Base-by-base conservation (phyloP, 1,140 invertebrate genomes). In the Orchesella cincta region DNA sequence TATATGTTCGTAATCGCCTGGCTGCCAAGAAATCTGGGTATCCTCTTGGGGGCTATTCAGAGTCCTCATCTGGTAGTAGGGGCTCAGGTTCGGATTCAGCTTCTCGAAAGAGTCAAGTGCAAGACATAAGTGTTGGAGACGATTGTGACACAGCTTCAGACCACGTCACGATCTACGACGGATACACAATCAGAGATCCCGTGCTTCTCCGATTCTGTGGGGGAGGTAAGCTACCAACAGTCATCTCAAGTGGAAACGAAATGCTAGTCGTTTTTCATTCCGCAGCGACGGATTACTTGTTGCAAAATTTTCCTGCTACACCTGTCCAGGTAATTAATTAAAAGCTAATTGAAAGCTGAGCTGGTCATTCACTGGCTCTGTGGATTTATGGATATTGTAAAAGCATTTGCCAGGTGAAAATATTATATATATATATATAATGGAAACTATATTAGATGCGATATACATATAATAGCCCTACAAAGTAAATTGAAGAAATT, bases 251-350 rank as follows among this genome's bases (percentile, higher is more conserved):
- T 83, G 90, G 91, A n/a, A 89, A 92, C 72, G 90, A 92, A 82
- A 90, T 94, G 89, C 86, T 93, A 23, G 86, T 94, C 31, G 92
- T 93, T 84, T 93, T 94, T 83, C 91, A 92, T 84, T 93, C 92
- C 20, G 93, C 92, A 3, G 91, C 92, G 0, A 93, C 90, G 84
- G 92, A 93, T 84, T 93, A 93, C 86, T 91, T 92, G 0, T 93
- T 93, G 85, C 92, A 93, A 86, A 91, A 91, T 0, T 89, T 73
- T 70, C 28, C 67, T 34, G 28, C 62, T 23, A 75, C 77, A 23
- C 73, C 77, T 28, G 52, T 78, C 18, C 77, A 78, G 77, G 77
- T 78, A 73, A 54, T 39, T 34, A 29, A 34, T 73, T 57, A 33
- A 31, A 12, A 31, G 54, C 3, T 57, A n/a, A n/a, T n/a, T n/a